These are phyloP conservation scores for Limnothrissa miodon DNA, from an alignment of 2,113 vertebrate genomes.

Conservation along the genomic window DNA sequence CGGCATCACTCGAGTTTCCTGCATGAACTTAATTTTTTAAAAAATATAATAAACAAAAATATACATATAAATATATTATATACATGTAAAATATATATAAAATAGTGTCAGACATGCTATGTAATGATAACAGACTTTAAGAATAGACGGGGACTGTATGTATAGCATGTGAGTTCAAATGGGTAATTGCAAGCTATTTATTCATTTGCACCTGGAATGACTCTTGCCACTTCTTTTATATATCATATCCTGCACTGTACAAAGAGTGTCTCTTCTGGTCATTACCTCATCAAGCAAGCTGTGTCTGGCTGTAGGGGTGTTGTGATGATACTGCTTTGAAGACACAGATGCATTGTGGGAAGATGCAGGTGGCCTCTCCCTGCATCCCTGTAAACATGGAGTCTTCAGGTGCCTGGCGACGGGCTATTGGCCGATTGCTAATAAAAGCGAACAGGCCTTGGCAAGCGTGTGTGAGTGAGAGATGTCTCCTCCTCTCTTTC, in stretches of 20 bases:
- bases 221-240: too few species aligned
- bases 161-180: too few species aligned
- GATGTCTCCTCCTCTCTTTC: not conserved
- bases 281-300: conserved; percentile 50
- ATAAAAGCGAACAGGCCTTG: not conserved
- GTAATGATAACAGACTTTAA: too few species aligned
- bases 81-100: too few species aligned
- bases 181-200: too few species aligned
- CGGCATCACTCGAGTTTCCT: too few species aligned
- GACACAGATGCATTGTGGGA: conserved; percentile 69
- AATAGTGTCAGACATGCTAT: too few species aligned
- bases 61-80: too few species aligned
- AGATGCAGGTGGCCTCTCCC: conserved; percentile 58
- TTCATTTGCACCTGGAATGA: too few species aligned
- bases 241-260: not conserved
- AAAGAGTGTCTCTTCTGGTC: not conserved
- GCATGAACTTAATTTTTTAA: too few species aligned
- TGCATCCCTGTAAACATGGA: conserved; percentile 64
- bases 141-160: too few species aligned
- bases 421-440: not conserved
- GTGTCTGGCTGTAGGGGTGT: conserved; percentile 65
- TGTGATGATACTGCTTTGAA: conserved; percentile 58
- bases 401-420: conserved; percentile 27
- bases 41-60: too few species aligned
- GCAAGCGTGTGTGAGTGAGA: not conserved